These are phyloP conservation scores for Salvelinus namaycush DNA, from an alignment of 2,113 vertebrate genomes.

Conservation along the genomic window DNA sequence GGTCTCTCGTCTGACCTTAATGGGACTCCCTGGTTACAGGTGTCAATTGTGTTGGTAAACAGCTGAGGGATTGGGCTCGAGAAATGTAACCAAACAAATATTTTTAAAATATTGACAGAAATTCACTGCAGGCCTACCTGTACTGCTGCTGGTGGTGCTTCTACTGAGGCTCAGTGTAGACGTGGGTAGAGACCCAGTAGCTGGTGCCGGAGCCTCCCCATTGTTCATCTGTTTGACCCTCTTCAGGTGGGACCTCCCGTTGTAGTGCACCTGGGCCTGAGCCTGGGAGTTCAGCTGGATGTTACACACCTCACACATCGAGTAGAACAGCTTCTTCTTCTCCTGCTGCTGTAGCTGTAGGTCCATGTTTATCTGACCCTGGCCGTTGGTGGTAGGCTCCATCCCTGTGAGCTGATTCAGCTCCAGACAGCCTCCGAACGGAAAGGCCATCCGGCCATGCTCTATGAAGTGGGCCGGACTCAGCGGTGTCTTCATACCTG, in stretches of 20 bases:
- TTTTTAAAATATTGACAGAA: too few species aligned
- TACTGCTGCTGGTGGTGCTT: constrained; percentile 54
- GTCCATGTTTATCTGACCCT: constrained; percentile 33
- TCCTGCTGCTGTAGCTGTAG: constrained; percentile 78
- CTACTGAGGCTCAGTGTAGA: constrained; percentile 8
- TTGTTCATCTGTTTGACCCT: constrained; percentile 87
- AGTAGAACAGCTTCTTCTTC: constrained; percentile 85
- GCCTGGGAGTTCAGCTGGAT: constrained; percentile 91
- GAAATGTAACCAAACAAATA: too few species aligned
- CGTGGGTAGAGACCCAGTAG: constrained; percentile 41
- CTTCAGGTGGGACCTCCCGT: constrained; percentile 92
- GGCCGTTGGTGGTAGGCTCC: constrained; percentile 67
- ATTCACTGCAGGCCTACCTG: constrained; percentile 71
- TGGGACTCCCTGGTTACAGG: too few species aligned
- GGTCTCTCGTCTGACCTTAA: too few species aligned
- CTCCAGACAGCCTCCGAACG: constrained; percentile 75
- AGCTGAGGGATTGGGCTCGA: too few species aligned
- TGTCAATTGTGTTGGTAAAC: too few species aligned
- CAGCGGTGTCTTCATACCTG: constrained; percentile 84
- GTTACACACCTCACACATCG: constrained; percentile 94
- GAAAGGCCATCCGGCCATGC: constrained; percentile 83
- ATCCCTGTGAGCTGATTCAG: constrained; percentile 57
- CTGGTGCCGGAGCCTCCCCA: constrained; percentile 66
- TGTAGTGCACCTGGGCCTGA: constrained; percentile 93
- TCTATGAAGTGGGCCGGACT: constrained; percentile 78